phyloP scores from a whole-genome alignment of 2,113 vertebrate species.

The Crotalus helleri region DNA sequence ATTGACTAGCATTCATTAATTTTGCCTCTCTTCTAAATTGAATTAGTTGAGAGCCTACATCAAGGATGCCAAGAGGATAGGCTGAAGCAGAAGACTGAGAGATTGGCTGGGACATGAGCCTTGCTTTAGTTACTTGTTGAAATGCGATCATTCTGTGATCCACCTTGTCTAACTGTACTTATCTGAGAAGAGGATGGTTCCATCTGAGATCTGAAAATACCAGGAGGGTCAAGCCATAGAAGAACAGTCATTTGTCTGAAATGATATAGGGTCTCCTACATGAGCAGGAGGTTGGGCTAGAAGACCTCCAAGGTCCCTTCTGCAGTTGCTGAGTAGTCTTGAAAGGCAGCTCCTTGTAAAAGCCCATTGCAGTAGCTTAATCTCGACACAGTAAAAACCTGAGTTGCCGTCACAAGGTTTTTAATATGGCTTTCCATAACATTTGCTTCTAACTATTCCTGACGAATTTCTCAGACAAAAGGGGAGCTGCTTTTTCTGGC shows the following conservation, averaged over 20 bases:
- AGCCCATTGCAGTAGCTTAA: neutral
- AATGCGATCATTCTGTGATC: neutral
- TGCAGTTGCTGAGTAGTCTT: neutral
- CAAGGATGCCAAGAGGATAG: neutral
- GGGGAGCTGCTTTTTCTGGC: neutral
- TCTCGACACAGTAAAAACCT: neutral
- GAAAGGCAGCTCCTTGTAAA: neutral
- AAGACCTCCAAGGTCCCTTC: neutral
- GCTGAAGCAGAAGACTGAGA: neutral
- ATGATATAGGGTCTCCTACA: neutral
- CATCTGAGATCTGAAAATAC: neutral
- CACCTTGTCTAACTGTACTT: neutral
- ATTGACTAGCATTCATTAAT: neutral
- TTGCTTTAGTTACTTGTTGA: neutral
- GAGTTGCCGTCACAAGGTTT: neutral
- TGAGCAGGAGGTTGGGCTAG: neutral
- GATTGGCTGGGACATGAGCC: neutral
- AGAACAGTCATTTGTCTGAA: neutral
- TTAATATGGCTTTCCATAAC: neutral
- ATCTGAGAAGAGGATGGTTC: fast-evolving
- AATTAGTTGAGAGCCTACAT: neutral
- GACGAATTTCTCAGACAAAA: neutral
- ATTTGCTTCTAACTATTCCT: neutral
- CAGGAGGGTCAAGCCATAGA: neutral
- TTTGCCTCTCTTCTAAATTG: neutral